Base-by-base conservation (phyloP, 2,113 vertebrate genomes). In the Bambusicola thoracicus region DNA sequence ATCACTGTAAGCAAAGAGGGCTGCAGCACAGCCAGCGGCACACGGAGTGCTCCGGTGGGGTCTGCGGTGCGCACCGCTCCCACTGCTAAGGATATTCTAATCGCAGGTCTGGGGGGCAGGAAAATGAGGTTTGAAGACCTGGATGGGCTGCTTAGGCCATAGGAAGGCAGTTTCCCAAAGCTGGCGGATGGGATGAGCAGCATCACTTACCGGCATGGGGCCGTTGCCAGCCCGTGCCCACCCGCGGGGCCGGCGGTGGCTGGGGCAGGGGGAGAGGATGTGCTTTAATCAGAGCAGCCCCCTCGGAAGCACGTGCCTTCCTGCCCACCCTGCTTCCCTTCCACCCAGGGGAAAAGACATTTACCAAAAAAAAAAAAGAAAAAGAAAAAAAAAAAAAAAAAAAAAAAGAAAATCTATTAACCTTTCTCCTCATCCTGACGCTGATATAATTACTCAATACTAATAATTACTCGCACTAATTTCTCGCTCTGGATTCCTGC, bases 401-500 rank as follows among this genome's bases (percentile, higher is more conserved):
- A n/a, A n/a, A n/a, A n/a, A n/a, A n/a, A 93, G 90, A 72, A 88
- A 85, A 69, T 66, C 78, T 70, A 96, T 96, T 97, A 97, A 97
- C 94, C 96, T 97, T 97, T 97, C 93, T 97, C 91, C 92, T 96
- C 95, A 97, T 96, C 94, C 95, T 96, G 95, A 95, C 10, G 79
- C 88, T 96, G 94, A 93, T 95, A 93, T 96, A 97, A 97, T 97
- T 96, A 96, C 89, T 80, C 89, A 95, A 97, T 96, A 96, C 92
- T 96, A 97, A 97, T 96, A 97, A 97, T 97, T 96, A 96, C 92
- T 94, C 72, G 1, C 74, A 92, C 96, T 97, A 97, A 97, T 97
- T 96, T 92, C 93, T 94, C 36, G 19, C 89, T 96, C 93, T 96
- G 93, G 69, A 95, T 97, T 97, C 96, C 91, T 87, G 66, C 66